phyloP scores from a whole-genome alignment of 2,888 invertebrate species.

The Acanthoscelides obtectus region DNA sequence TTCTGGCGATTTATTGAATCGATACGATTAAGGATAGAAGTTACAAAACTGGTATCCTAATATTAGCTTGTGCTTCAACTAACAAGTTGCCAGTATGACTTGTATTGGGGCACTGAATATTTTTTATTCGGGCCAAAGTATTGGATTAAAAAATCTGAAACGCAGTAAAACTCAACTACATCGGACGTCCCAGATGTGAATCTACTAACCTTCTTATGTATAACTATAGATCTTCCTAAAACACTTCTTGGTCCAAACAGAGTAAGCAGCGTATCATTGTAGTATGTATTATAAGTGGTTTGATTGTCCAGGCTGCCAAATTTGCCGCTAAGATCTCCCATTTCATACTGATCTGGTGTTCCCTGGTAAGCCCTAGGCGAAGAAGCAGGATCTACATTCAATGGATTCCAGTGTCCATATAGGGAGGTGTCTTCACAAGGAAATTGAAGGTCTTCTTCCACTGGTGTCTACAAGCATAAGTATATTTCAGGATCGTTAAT shows the following conservation, averaged over 20 bases:
- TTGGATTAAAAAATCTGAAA: too few relatives aligned
- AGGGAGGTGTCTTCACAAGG: constrained; percentile 81
- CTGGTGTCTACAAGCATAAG: constrained; percentile 60
- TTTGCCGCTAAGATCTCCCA: constrained; percentile 83
- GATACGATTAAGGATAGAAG: too few relatives aligned
- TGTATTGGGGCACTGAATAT: too few relatives aligned
- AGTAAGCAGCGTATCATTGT: constrained; percentile 78
- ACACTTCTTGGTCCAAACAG: constrained; percentile 78
- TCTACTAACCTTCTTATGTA: constrained; percentile 63
- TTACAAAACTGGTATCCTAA: too few relatives aligned
- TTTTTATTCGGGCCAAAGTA: too few relatives aligned
- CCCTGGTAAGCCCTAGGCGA: constrained; percentile 58
- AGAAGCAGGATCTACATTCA: constrained; percentile 59
- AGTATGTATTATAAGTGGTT: constrained; percentile 54
- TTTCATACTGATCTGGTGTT: constrained; percentile 79
- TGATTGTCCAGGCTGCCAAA: constrained; percentile 71
- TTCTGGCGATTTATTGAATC: too few relatives aligned
- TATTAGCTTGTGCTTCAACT: too few relatives aligned
- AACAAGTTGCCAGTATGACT: too few relatives aligned
- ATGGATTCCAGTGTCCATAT: constrained; percentile 85
- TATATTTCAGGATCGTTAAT: not conserved
- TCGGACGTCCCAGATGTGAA: too few relatives aligned
- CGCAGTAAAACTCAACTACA: too few relatives aligned
- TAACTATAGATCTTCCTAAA: constrained; percentile 79
- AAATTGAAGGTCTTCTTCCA: constrained; percentile 77